These are phyloP conservation scores for Polymixis lichenea DNA, from an alignment of 2,888 invertebrate genomes.

Conservation along the genomic window DNA sequence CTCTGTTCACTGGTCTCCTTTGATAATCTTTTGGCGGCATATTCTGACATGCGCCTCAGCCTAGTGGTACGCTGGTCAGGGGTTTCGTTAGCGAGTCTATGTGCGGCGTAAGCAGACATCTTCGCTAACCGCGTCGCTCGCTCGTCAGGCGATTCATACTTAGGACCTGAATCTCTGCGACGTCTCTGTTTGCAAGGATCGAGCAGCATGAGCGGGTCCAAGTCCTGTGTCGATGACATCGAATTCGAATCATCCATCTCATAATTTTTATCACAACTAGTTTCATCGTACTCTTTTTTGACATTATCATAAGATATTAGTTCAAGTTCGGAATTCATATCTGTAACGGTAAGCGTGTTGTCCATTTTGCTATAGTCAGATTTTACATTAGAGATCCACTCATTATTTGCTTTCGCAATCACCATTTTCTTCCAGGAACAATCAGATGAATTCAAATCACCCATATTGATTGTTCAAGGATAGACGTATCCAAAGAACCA, in stretches of 20 bases:
- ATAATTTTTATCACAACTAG: constrained; percentile 49
- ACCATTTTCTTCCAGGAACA: constrained; percentile 88
- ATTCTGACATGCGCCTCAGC: constrained; percentile 86
- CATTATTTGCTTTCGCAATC: constrained; percentile 83
- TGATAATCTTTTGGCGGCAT: constrained; percentile 83
- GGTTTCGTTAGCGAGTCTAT: constrained; percentile 84
- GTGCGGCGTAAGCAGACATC: constrained; percentile 88
- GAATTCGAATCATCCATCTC: constrained; percentile 61
- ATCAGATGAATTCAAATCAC: constrained; percentile 82
- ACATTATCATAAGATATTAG: constrained; percentile 64
- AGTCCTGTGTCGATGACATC: constrained; percentile 67
- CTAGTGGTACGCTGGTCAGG: constrained; percentile 82
- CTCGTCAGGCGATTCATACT: constrained; percentile 80
- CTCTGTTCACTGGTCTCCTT: constrained; percentile 84
- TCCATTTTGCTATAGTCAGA: constrained; percentile 68
- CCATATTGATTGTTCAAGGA: constrained; percentile 89
- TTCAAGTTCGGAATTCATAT: constrained; percentile 66
- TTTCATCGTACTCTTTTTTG: constrained; percentile 73
- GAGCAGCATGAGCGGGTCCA: constrained; percentile 72
- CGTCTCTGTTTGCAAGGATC: constrained; percentile 64
- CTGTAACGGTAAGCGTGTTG: constrained; percentile 63
- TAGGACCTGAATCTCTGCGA: constrained; percentile 70
- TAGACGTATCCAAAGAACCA: constrained; percentile 87
- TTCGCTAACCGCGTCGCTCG: constrained; percentile 82
- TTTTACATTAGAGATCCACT: constrained; percentile 83